Base-by-base conservation (phyloP, 1,140 invertebrate genomes). In the Aphelenchoides avenae region DNA sequence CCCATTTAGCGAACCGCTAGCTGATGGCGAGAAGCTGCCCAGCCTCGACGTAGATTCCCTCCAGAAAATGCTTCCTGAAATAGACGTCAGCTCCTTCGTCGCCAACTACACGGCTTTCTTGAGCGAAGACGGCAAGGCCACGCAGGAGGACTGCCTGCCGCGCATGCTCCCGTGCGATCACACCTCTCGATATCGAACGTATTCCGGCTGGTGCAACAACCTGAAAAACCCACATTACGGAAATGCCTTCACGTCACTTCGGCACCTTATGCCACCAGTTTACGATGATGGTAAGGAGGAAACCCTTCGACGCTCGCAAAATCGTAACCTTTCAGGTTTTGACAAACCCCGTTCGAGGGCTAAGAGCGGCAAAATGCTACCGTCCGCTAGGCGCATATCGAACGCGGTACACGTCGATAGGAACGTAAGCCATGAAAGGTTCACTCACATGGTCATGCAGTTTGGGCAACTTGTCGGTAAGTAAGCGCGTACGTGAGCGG, bases 131-230 rank as follows among this genome's bases (percentile, higher is more conserved):
- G 66, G 70, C 1, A 24, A 33, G 18, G 64, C 67, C 20, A 36
- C 53, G 5, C n/a, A 13, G 1, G 46, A 64, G 1, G 49, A 51
- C 26, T 70, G 68, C 42, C 30, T 73, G 20, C 70, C 70, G 11
- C 30, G 48, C 33, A 33, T 52, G 30, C 63, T 82, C 11, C 83
- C 83, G 3, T 94, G 91, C 66, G 87, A 93, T 72, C 82, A 87
- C 1, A 85, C 83, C 0, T 83, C 82, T 0, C 87, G 87, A 7
- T 97, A 93, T 75, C 33, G 94, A 0, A 87, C 83, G n/a, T 84
- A 89, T 52, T 91, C 96, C 78, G 94, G 94, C 0, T 88, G 85
- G 15, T 99, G 94, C 75, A 99, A 99, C 77, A 98, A 99, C 78
- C 80, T 94, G 13, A 82, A 84, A 54, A 82, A 92, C 77, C 88